Evolutionary conservation across 2,797 vertebrate genomes (phyloP).

Genomic region (Threskiornis aethiopicus): DNA sequence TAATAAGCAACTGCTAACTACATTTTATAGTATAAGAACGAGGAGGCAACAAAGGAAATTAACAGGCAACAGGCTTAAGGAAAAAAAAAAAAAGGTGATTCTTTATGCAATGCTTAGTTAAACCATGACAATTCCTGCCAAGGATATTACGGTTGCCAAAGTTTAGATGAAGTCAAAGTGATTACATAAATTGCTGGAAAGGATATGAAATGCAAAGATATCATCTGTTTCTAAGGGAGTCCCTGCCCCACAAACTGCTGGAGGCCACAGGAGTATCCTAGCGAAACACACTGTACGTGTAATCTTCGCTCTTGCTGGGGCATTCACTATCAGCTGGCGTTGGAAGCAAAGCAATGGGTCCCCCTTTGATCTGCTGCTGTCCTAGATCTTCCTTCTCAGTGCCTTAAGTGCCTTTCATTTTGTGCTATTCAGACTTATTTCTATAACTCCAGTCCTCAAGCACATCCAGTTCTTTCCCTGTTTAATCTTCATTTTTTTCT

Average conservation of each 20-base stretch:
- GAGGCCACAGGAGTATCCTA: background rate
- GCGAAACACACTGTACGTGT: fast-evolving
- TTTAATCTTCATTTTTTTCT: background rate
- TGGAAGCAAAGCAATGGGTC: background rate
- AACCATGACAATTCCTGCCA: background rate
- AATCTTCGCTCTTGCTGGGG: background rate
- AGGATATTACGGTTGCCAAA: background rate
- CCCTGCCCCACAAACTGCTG: background rate
- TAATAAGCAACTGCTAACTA: background rate
- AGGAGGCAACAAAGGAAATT: background rate
- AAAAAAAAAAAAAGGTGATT: background rate
- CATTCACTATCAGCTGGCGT: fast-evolving
- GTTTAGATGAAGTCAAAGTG: background rate
- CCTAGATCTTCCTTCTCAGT: background rate
- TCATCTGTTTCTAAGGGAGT: background rate
- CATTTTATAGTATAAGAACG: background rate
- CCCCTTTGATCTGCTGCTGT: background rate
- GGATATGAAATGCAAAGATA: background rate
- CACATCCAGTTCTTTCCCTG: background rate
- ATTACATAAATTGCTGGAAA: background rate
- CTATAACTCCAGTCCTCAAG: background rate
- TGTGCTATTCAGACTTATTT: background rate
- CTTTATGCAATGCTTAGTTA: background rate
- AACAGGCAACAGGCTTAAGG: background rate
- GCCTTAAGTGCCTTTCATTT: background rate